Evolutionary conservation across 2,888 invertebrate genomes (phyloP), one percentile per base, ranked within the genome.

Genomic region (Entomobrya multifasciata): DNA sequence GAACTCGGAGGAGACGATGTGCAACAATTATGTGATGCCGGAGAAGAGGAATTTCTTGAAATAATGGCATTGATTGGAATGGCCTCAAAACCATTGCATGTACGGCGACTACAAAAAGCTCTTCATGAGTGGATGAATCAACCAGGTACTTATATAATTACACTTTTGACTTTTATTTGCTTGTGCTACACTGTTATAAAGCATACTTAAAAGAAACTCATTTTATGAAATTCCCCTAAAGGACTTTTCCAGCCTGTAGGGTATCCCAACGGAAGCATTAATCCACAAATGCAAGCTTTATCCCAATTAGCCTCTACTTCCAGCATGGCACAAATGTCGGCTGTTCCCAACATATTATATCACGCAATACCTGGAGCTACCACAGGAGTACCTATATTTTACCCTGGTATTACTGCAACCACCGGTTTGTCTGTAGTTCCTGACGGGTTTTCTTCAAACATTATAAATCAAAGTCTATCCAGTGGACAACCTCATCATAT

Each of bases 1-100:
- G 97, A 98, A 93, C 98, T 99, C 97, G 97, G 99, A 88, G 99
- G 99, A 25, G 99, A 99, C 92, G 99, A 99, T 93, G 98, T 99
- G 5, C 98, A 99, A 92, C 99, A 99, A 93, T 94, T 99, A 20
- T 99, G 99, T 93, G 99, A 99, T 92, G 99, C 99, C 5, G 99
- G 99, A 17, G 99, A 99, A 93, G 98, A 98, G 92, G 99, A 99
- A 93, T 99, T 99, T 93, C 94, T 99, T 30, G 99, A 99, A 93
- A 99, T 99, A 91, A 99, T 99, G 99, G 98, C 98, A 0, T 94
- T 99, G 86, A 99, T 99, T 36, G 99, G 99, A 83, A 99, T 99
- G 99, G 98, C 99, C 0, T 97, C 97, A 74, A 99, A 99, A 93
- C 99, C 99, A 0, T 94, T 99, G 30, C 99, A 99, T 93, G 99